Evolutionary conservation across 2,888 invertebrate species (phyloP).

Genomic region (Dasypolia templi): DNA sequence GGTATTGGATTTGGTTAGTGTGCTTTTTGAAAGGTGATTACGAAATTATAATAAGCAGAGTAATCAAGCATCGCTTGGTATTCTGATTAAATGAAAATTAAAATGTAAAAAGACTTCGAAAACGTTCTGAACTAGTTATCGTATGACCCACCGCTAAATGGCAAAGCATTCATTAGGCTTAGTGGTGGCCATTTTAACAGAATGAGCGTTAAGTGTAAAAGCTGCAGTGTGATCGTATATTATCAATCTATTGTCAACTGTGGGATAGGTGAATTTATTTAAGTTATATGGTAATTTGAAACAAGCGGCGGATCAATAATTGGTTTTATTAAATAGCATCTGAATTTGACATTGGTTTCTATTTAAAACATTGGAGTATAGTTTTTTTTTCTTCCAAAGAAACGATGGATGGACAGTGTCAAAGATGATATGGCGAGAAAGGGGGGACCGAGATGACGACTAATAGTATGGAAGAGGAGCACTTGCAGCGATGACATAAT

Average conservation of each 20-base stretch:
- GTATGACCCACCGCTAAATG: not conserved
- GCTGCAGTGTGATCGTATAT: conserved; percentile 11
- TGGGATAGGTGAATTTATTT: not conserved
- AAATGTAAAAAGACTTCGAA: not conserved
- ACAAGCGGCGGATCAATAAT: not conserved
- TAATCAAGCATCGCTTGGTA: too few species aligned
- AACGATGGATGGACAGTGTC: too few species aligned
- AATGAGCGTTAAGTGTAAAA: conserved; percentile 17
- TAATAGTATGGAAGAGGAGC: too few species aligned
- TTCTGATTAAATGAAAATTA: too few species aligned
- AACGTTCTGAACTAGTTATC: not conserved
- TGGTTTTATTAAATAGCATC: not conserved
- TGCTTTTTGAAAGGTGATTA: not conserved
- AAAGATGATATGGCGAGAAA: too few species aligned
- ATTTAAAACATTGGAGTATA: too few species aligned
- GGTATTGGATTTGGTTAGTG: too few species aligned
- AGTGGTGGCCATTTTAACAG: conserved; percentile 26
- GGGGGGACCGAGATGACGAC: too few species aligned
- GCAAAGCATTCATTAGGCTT: conserved; percentile 26
- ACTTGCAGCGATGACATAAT: too few species aligned
- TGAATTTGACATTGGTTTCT: not conserved
- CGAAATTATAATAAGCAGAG: not conserved
- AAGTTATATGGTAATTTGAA: conserved; percentile 2
- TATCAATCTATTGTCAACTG: conserved; percentile 9
- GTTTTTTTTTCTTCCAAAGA: too few species aligned